These are phyloP conservation scores for Hydrophis major DNA, from an alignment of 2,797 vertebrate species.

Conservation along the genomic window DNA sequence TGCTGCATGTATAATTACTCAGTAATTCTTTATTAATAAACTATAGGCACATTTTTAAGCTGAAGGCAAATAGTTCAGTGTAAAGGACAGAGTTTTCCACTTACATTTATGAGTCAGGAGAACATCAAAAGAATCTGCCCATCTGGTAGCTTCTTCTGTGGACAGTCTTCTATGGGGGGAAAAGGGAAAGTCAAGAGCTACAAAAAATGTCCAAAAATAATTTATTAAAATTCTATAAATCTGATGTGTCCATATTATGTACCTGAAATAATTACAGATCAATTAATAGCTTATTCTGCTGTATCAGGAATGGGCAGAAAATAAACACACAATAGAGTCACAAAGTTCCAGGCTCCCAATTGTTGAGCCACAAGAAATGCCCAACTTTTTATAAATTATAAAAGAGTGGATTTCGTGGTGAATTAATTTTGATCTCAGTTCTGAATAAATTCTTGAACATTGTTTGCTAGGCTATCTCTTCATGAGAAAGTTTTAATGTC, in stretches of 20 bases:
- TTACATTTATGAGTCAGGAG: conserved; percentile 94
- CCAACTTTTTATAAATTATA: not conserved
- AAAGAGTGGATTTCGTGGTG: not conserved
- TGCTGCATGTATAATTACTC: not conserved
- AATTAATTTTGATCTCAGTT: not conserved
- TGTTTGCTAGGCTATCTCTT: not conserved
- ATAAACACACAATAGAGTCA: not conserved
- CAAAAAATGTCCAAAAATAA: not conserved
- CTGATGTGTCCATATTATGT: not conserved
- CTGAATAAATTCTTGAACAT: not conserved
- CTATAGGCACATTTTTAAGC: not conserved
- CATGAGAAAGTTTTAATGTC: not conserved
- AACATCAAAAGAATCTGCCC: conserved; percentile 91
- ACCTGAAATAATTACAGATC: not conserved
- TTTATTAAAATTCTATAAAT: not conserved
- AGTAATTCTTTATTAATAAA: not conserved
- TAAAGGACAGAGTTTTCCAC: conserved; percentile 55
- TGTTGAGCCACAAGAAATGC: not conserved
- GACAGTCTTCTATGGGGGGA: conserved; percentile 80
- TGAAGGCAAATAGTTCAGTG: too few relatives aligned
- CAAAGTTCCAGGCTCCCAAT: not conserved
- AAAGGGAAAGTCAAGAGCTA: conserved; percentile 25
- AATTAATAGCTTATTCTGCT: not conserved
- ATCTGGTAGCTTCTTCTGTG: conserved; percentile 89
- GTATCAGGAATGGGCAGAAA: not conserved